Percentiles rank a stretch among this genome's conserved stretches.
phyloP scores from a whole-genome alignment of 2,113 vertebrate species.

The Lagopus muta region DNA sequence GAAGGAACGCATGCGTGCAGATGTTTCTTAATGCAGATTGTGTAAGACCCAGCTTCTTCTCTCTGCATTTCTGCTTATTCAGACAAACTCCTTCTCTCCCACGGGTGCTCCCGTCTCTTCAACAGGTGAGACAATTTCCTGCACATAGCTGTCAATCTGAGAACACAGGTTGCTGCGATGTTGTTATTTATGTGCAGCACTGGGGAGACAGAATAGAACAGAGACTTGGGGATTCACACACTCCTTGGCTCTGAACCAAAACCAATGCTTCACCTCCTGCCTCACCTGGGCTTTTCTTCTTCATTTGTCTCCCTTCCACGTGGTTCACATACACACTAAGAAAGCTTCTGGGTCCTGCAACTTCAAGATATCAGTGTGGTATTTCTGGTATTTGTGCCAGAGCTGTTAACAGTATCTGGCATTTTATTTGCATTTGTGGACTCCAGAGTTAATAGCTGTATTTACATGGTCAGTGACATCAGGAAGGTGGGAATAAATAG shows the following conservation, averaged over 20 bases:
- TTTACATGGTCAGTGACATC: not conserved
- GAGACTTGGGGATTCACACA: not conserved
- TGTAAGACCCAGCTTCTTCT: not conserved
- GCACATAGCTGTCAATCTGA: not conserved
- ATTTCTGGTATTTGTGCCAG: not conserved
- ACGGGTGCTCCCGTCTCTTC: not conserved
- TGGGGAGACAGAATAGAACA: too few relatives aligned
- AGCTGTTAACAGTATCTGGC: not conserved
- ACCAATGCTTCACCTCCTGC: not conserved
- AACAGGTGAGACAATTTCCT: not conserved
- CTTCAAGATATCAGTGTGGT: not conserved
- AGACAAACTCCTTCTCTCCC: not conserved
- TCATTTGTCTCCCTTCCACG: not conserved
- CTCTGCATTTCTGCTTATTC: not conserved
- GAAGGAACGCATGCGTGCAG: rapidly evolving
- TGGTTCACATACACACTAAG: not conserved
- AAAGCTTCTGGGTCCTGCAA: not conserved
- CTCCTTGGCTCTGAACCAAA: not conserved
- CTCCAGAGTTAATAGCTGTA: not conserved
- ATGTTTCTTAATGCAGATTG: not conserved
- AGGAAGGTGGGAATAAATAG: not conserved
- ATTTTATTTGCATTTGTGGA: not conserved
- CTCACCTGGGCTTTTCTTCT: not conserved
- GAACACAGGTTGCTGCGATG: rapidly evolving
- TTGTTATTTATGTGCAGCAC: not conserved